phyloP scores from a whole-genome alignment of 2,888 invertebrate species.

The Steinernema hermaphroditum region DNA sequence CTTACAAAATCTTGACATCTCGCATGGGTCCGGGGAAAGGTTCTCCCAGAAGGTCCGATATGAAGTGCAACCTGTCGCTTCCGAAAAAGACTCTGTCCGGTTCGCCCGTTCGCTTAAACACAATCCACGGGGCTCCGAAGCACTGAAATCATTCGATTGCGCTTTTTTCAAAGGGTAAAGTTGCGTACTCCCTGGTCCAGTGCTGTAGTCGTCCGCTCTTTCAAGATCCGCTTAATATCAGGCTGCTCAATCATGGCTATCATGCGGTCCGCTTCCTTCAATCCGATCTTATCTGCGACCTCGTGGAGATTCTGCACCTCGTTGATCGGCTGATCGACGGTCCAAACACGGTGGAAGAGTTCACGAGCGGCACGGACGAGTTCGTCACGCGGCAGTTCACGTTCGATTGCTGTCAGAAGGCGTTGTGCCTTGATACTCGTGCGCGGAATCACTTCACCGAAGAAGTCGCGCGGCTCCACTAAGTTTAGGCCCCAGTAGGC shows the following conservation, averaged over 20 bases:
- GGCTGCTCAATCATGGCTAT: conserved; percentile 37
- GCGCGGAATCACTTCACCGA: conserved; percentile 42
- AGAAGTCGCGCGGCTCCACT: conserved; percentile 37
- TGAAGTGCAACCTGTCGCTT: conserved; percentile 53
- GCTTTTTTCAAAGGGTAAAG: neutral
- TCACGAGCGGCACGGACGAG: conserved; percentile 40
- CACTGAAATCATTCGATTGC: conserved; percentile 28
- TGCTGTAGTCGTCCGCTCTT: conserved; percentile 40
- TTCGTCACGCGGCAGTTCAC: conserved; percentile 18
- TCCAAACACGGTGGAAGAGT: conserved; percentile 50
- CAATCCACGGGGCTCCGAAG: conserved; percentile 60
- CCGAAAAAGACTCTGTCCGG: conserved; percentile 52
- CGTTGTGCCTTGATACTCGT: conserved; percentile 40
- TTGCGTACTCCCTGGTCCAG: conserved; percentile 34
- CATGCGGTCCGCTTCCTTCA: conserved; percentile 37
- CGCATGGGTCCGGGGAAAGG: neutral
- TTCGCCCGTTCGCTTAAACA: conserved; percentile 42
- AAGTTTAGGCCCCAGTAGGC: conserved; percentile 66
- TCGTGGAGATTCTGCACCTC: conserved; percentile 42
- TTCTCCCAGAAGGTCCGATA: conserved; percentile 28
- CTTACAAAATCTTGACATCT: neutral
- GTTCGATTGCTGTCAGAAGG: conserved; percentile 33
- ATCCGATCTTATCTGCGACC: conserved; percentile 41
- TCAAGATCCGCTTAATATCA: conserved; percentile 36
- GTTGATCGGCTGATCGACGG: conserved; percentile 48